phyloP scores from a whole-genome alignment of 2,888 invertebrate genomes.

The Callyntrura sp. region DNA sequence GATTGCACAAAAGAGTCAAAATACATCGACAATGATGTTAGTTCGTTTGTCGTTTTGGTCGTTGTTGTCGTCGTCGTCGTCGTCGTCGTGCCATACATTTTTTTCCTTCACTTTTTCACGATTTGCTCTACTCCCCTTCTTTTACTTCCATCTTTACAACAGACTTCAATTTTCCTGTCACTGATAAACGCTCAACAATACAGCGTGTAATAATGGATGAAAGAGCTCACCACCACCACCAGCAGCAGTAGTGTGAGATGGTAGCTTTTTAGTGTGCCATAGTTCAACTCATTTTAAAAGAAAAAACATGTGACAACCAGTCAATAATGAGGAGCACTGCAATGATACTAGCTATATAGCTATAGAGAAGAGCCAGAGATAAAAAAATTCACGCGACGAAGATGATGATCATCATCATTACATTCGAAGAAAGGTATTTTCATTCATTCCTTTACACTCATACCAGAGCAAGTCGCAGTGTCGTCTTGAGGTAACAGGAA shows the following conservation, averaged over 20 bases:
- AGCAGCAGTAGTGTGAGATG: slow-evolving; percentile 4
- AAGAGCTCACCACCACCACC: background rate
- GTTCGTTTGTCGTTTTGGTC: too few relatives aligned
- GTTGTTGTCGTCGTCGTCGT: background rate
- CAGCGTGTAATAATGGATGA: background rate
- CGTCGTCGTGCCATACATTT: slow-evolving; percentile 39
- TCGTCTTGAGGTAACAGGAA: slow-evolving; percentile 17
- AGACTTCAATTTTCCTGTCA: slow-evolving; percentile 40
- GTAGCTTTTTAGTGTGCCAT: slow-evolving; percentile 20
- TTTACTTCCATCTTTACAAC: slow-evolving; percentile 17
- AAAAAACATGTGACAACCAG: slow-evolving; percentile 27
- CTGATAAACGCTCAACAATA: slow-evolving; percentile 38
- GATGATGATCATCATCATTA: background rate
- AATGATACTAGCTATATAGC: background rate
- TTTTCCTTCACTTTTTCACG: slow-evolving; percentile 42
- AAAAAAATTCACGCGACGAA: slow-evolving; percentile 14
- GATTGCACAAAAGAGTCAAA: slow-evolving; percentile 55
- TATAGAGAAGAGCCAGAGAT: background rate
- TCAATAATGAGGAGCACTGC: slow-evolving; percentile 41
- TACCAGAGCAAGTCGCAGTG: background rate
- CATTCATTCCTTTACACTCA: slow-evolving; percentile 15
- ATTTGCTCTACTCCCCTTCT: slow-evolving; percentile 60
- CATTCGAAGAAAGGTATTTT: slow-evolving; percentile 34
- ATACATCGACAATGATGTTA: slow-evolving; percentile 12
- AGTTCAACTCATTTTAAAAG: slow-evolving; percentile 46